Conservation (phyloP, 2,888 invertebrate species). For the Tenthredo amoena region DNA sequence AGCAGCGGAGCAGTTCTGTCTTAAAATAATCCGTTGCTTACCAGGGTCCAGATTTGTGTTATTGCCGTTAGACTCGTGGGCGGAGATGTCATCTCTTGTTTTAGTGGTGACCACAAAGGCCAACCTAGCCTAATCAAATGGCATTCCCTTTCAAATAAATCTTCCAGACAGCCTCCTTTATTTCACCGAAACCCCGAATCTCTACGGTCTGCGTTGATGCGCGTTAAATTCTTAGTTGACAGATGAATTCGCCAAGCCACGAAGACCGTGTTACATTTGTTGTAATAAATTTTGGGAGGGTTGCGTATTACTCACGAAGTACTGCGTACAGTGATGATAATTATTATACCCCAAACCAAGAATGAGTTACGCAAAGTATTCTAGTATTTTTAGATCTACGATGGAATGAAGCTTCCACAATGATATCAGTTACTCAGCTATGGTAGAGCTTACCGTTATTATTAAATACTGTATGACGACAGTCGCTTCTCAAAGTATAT, state of each 20-base stretch:
- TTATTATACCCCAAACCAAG: constrained; percentile 4
- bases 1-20: constrained; percentile 11
- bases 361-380: constrained; percentile 5
- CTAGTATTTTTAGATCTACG: neutral
- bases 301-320: constrained; percentile 18
- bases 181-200: constrained; percentile 38
- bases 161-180: constrained; percentile 31
- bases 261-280: constrained; percentile 23
- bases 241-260: constrained; percentile 25
- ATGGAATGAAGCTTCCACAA: neutral
- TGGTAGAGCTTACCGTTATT: neutral
- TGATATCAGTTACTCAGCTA: neutral
- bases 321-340: neutral
- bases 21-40: constrained; percentile 35
- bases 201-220: constrained; percentile 3
- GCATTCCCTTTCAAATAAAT: constrained; percentile 43
- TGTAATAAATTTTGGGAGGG: constrained; percentile 29
- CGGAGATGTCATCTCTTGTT: constrained; percentile 44
- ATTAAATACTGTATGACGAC: neutral
- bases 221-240: constrained; percentile 41
- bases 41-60: constrained; percentile 36
- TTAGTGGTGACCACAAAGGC: constrained; percentile 45
- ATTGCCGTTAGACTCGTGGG: constrained; percentile 29
- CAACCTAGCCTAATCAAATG: constrained; percentile 32
- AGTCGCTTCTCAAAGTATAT: neutral